These are phyloP conservation scores for Periophthalmus magnuspinnatus DNA, from an alignment of 2,797 vertebrate species.

Conservation along the genomic window DNA sequence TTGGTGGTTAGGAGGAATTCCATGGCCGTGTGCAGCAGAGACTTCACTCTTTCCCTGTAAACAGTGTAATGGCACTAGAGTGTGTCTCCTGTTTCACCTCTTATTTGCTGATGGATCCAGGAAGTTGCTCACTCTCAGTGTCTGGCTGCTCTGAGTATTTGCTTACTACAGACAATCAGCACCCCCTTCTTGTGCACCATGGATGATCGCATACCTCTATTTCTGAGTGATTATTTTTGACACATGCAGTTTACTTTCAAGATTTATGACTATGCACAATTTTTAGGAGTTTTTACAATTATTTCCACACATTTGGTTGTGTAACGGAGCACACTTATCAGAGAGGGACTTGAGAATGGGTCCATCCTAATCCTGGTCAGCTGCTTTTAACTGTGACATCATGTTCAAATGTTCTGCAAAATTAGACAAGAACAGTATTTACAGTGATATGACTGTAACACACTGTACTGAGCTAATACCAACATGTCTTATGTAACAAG, in stretches of 20 bases:
- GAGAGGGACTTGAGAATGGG: background rate
- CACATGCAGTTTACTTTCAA: background rate
- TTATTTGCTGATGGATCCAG: slow-evolving; percentile 59
- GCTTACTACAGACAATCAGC: slow-evolving; percentile 45
- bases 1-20: slow-evolving; percentile 12
- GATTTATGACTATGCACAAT: background rate
- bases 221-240: background rate
- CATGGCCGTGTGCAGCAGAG: slow-evolving; percentile 15
- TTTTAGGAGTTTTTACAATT: background rate
- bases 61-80: slow-evolving; percentile 35
- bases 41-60: slow-evolving; percentile 28
- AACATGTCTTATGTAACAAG: background rate
- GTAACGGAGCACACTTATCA: background rate
- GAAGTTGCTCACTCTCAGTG: slow-evolving; percentile 45
- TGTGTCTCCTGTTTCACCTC: slow-evolving; percentile 53
- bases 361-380: background rate
- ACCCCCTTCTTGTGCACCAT: slow-evolving; percentile 11
- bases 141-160: slow-evolving; percentile 37
- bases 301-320: background rate
- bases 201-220: slow-evolving; percentile 17
- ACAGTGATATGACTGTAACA: background rate
- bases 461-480: background rate
- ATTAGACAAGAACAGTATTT: background rate
- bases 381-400: background rate
- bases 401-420: slow-evolving; percentile 3